Base-by-base conservation (phyloP, 1,140 invertebrate genomes). In the Elymnias hypermnestra region DNA sequence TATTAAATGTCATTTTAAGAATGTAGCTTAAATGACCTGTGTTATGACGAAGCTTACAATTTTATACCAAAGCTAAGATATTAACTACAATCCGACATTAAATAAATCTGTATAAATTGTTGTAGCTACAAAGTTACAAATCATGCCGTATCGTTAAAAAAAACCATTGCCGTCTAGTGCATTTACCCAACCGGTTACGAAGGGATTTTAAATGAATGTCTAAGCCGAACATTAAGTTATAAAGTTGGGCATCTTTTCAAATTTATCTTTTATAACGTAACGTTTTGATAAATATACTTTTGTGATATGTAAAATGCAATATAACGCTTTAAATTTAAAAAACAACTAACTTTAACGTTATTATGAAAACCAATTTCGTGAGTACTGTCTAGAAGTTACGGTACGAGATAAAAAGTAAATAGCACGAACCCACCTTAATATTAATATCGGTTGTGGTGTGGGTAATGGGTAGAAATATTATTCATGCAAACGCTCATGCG, bases 401-500 rank as follows among this genome's bases (percentile, higher is more conserved):
- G 29, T 31, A 51, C 28, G 38, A 52, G 28, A 52, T 38, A 52
- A 51, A 51, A 52, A 52, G 41, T 52, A 52, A 45, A 45, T 52
- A 52, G 36, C 43, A 45, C 49, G 43, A 45, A 40, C 49, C 49
- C 41, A 40, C 49, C 49, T 52, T 52, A 50, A 52, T 45, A 45
- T 52, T 52, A 52, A 52, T 45, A 52, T 45, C 38, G 46, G 29
- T 45, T 41, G 41, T 55, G 46, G 52, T 44, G 40, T 49, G 46
- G 45, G 42, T 49, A 57, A 53, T 49, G 49, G 49, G 49, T 52
- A 63, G 52, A 53, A 64, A 68, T 62, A 59, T 57, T 57, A 68
- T 65, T 61, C 53, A 69, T 69, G 55, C 57, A 69, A 63, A 62
- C 56, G 63, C 62, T 72, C 66, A 71, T 72, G 72, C 63, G 60